Conservation (phyloP, 2,888 invertebrate species). For the Ellobium chinense region DNA sequence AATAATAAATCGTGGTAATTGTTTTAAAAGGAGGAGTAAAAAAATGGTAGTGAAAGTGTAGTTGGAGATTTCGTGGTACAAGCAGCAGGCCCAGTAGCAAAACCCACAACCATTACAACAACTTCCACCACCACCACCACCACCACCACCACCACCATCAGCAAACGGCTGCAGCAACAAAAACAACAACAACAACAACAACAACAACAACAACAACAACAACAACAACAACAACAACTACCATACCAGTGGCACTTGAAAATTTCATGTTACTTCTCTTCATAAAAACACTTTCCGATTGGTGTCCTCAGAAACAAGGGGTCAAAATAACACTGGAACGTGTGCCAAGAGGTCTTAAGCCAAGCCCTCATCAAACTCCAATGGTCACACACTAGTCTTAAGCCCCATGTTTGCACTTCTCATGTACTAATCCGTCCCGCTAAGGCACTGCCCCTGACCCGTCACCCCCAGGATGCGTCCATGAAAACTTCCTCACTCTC, state of each 20-base stretch:
- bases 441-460: too few relatives aligned
- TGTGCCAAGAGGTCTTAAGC: not conserved
- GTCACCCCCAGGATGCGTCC: too few relatives aligned
- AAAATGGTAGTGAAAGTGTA: not conserved
- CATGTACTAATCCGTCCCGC: not conserved
- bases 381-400: not conserved
- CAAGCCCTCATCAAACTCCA: not conserved
- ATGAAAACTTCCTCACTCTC: too few relatives aligned
- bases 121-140: not conserved
- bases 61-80: not conserved
- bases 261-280: too few relatives aligned
- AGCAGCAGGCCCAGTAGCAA: too few relatives aligned
- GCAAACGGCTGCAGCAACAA: not conserved
- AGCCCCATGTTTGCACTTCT: not conserved
- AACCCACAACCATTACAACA: not conserved
- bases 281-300: too few relatives aligned
- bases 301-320: too few relatives aligned
- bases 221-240: slow-evolving; percentile 10
- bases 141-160: slow-evolving; percentile 16
- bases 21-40: too few relatives aligned
- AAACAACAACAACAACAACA: not conserved
- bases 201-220: not conserved
- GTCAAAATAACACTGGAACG: too few relatives aligned
- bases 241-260: not conserved
- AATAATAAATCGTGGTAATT: too few relatives aligned